phyloP scores from a whole-genome alignment of 2,113 vertebrate species.

The Tenebrosternarchus preto region DNA sequence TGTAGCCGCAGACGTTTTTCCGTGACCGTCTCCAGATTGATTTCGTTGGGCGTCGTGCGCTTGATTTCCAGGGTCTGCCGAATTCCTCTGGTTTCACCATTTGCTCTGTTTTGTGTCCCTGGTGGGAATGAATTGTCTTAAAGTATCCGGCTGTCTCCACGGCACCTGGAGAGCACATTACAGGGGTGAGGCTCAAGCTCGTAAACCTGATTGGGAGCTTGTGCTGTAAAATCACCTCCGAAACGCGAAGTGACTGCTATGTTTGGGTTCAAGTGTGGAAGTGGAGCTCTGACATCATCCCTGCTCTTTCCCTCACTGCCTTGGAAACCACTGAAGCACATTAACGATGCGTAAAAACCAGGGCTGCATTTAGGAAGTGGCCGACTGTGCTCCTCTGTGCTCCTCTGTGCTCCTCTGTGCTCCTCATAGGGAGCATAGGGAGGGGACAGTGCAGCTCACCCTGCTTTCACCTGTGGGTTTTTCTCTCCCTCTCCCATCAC shows the following conservation, averaged over 20 bases:
- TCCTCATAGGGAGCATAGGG: too few relatives aligned
- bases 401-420: too few relatives aligned
- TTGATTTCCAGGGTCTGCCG: slow-evolving; percentile 21
- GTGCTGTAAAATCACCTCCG: slow-evolving; percentile 23
- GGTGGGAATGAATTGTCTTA: slow-evolving; percentile 26
- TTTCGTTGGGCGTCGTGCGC: slow-evolving; percentile 35
- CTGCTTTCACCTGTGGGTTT: too few relatives aligned
- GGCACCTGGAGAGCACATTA: slow-evolving; percentile 26
- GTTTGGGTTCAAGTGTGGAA: background rate
- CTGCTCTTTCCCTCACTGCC: background rate
- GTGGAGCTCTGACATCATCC: background rate
- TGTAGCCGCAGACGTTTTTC: slow-evolving; percentile 15
- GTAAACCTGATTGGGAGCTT: slow-evolving; percentile 30
- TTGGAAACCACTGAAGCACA: too few relatives aligned
- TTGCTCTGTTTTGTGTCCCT: slow-evolving; percentile 1
- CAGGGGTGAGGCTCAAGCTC: slow-evolving; percentile 21
- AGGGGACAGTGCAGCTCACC: too few relatives aligned
- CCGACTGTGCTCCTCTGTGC: too few relatives aligned
- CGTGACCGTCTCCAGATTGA: slow-evolving; percentile 26
- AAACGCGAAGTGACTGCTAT: slow-evolving; percentile 10
- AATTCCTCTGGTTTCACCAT: slow-evolving; percentile 19
- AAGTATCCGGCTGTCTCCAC: slow-evolving; percentile 25
- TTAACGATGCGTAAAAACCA: too few relatives aligned
- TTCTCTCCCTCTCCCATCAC: too few relatives aligned
- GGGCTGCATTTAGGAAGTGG: too few relatives aligned